phyloP scores from a whole-genome alignment of 2,113 vertebrate species.

The Aspiorhynchus laticeps region DNA sequence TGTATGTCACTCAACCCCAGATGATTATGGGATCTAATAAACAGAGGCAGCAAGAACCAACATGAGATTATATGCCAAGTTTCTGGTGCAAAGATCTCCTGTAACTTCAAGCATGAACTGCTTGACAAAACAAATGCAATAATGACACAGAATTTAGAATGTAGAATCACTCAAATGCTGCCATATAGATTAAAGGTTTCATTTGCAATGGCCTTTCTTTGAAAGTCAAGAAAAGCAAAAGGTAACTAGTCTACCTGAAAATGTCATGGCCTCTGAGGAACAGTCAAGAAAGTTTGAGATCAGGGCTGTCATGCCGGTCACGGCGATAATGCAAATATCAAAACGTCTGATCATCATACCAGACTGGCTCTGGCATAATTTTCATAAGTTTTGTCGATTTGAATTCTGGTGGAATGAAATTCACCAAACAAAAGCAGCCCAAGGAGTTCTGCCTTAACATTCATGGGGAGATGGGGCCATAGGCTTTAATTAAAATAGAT shows the following conservation, averaged over 20 bases:
- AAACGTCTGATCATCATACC: neutral
- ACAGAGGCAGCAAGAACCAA: constrained; percentile 1
- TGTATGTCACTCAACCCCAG: constrained; percentile 11
- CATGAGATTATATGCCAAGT: neutral
- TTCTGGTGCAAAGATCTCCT: neutral
- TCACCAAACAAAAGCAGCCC: constrained; percentile 4
- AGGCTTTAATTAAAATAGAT: neutral
- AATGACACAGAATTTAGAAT: neutral
- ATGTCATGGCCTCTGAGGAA: constrained; percentile 23
- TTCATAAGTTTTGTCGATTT: neutral
- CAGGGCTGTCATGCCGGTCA: constrained; percentile 5
- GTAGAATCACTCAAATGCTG: constrained; percentile 1
- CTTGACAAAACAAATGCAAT: neutral
- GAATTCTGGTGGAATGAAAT: constrained; percentile 21
- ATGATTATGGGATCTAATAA: neutral
- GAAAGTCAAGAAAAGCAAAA: constrained; percentile 24
- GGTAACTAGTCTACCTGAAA: neutral
- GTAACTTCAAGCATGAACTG: neutral
- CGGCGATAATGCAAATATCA: constrained; percentile 25
- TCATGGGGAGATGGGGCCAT: constrained; percentile 22
- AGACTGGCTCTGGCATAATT: neutral
- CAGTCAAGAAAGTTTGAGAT: neutral
- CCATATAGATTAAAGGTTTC: neutral
- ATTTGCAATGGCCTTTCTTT: constrained; percentile 31
- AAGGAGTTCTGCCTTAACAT: constrained; percentile 1